Evolutionary conservation across 2,888 invertebrate genomes (phyloP), one percentile per base, ranked within the genome.

Genomic region (Drosophila melanosoma): DNA sequence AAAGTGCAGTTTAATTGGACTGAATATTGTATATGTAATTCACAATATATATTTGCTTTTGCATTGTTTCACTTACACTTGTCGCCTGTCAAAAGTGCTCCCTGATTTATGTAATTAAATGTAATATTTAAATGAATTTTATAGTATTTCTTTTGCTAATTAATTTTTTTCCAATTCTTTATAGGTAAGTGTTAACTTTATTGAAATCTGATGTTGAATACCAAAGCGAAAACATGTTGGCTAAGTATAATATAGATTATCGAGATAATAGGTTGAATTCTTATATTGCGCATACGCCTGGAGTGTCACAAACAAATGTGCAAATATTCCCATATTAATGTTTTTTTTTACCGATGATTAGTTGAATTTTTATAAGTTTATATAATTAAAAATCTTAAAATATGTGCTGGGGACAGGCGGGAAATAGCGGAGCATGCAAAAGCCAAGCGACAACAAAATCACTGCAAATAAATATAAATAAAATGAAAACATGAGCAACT

Each of bases 401-500:
- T 64, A 49, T 36, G 33, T 63, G 53, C 64, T 56, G 59, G 53
- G 65, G 57, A 56, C 61, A 63, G 80, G 64, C 67, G 29, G 57
- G 32, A 57, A 69, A 81, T 84, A 73, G 79, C 82, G 74, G 69
- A 60, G 68, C 58, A 63, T 33, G 52, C 58, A 51, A 26, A 40
- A 33, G 35, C 32, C 42, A 65, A 48, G 45, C 26, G 57, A 52
- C 7, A 38, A 48, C 20, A 56, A 56, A 53, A 63, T 53, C 36
- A 40, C 35, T 26, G 53, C 49, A 72, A 78, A 64, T 63, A 69
- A 52, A 69, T 64, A 69, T 73, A 81, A 78, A 78, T 78, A 78
- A 73, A 73, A 69, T 69, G 53, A 48, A 69, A 78, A 81, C 69
- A 78, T 69, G 63, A 67, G 73, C 77, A 83, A 90, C 81, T 76